Percentiles rank a stretch among this genome's conserved stretches.
These are phyloP conservation scores for Phataginus tricuspis DNA, from an alignment of 2,797 vertebrate genomes.

Conservation along the genomic window DNA sequence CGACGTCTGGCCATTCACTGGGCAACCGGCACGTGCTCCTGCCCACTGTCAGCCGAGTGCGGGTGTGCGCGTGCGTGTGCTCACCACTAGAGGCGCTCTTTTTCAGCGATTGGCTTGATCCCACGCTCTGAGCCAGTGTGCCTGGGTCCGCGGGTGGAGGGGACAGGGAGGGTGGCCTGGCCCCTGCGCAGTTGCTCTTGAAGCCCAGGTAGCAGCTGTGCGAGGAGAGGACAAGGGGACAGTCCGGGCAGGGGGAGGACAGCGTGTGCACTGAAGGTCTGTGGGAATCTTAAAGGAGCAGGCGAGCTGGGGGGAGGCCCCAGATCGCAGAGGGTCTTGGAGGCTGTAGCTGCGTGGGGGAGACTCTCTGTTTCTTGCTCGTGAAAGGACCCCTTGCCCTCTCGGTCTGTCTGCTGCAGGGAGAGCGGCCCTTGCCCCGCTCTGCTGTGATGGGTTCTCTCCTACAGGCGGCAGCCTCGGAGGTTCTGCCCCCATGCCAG, in stretches of 20 bases:
- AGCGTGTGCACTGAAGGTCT: rapidly evolving
- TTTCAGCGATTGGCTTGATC: background rate
- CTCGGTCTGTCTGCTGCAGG: too few relatives aligned
- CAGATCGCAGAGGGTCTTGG: background rate
- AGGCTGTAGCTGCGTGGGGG: rapidly evolving
- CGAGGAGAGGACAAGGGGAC: background rate
- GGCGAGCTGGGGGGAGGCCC: too few relatives aligned
- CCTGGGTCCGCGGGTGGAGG: rapidly evolving
- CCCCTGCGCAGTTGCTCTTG: too few relatives aligned
- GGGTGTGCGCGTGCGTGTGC: rapidly evolving
- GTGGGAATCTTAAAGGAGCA: background rate
- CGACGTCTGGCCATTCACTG: background rate
- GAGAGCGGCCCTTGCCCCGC: too few relatives aligned
- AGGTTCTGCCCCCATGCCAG: too few relatives aligned
- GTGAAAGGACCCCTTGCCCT: background rate
- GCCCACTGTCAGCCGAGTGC: rapidly evolving
- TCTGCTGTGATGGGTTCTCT: rapidly evolving
- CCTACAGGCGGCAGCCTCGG: rapidly evolving
- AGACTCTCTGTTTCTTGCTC: background rate
- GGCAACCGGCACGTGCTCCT: background rate
- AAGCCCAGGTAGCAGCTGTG: background rate
- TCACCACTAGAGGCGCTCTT: background rate
- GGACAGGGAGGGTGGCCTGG: rapidly evolving
- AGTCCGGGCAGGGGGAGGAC: rapidly evolving
- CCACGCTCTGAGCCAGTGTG: rapidly evolving